These are phyloP conservation scores for Drosophila lowei DNA, from an alignment of 1,140 invertebrate genomes.

Conservation along the genomic window DNA sequence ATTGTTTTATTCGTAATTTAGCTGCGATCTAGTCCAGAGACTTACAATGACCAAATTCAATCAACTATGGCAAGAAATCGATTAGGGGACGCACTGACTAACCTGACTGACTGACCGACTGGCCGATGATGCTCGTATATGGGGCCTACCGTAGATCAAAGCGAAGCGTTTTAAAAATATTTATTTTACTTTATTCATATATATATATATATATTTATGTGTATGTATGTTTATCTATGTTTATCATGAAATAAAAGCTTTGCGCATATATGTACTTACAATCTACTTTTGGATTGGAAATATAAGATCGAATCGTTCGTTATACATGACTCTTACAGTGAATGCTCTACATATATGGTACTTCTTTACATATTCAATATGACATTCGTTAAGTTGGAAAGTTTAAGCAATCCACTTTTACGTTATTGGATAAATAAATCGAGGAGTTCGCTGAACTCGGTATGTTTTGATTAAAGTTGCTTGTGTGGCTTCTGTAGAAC, in stretches of 20 bases:
- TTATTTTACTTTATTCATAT: conserved; percentile 35
- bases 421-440: conserved; percentile 4
- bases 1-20: conserved; percentile 4
- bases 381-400: conserved; percentile 1
- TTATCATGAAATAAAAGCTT: neutral
- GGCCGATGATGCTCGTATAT: conserved; percentile 18
- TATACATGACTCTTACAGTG: neutral
- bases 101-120: neutral
- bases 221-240: neutral
- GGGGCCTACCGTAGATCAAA: conserved; percentile 12
- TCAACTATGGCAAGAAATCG: conserved; percentile 31
- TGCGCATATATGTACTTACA: conserved; percentile 4
- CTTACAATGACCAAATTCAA: conserved; percentile 35
- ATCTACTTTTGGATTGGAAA: conserved; percentile 2
- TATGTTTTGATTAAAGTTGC: conserved; percentile 29
- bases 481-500: neutral
- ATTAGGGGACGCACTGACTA: conserved; percentile 8
- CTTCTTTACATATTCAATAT: conserved; percentile 23
- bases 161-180: conserved; percentile 20
- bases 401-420: neutral
- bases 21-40: conserved; percentile 21
- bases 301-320: conserved; percentile 1
- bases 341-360: conserved; percentile 2
- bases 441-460: conserved; percentile 8
- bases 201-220: conserved; percentile 8